phyloP scores from a whole-genome alignment of 2,113 vertebrate genomes.

The Triplophysa siluroides region DNA sequence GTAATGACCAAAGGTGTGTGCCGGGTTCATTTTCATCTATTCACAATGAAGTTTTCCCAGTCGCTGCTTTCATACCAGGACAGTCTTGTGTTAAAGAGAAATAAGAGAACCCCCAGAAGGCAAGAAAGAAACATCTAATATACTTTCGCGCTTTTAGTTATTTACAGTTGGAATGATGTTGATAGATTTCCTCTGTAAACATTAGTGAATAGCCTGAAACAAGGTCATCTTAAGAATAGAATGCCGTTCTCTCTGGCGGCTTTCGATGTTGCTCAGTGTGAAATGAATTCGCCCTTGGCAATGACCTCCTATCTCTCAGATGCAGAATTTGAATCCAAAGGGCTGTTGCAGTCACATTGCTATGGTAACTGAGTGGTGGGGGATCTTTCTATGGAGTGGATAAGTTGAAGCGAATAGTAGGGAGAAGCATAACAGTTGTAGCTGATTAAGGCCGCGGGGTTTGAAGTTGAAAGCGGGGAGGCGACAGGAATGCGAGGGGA shows the following conservation, averaged over 20 bases:
- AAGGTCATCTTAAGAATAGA: constrained; percentile 57
- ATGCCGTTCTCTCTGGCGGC: constrained; percentile 53
- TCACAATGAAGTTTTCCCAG: constrained; percentile 9
- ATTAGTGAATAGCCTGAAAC: constrained; percentile 59
- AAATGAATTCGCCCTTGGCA: constrained; percentile 60
- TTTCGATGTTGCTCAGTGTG: constrained; percentile 52
- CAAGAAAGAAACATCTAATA: constrained; percentile 17
- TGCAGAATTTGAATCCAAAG: constrained; percentile 58
- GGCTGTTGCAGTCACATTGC: constrained; percentile 58
- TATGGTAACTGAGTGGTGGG: constrained; percentile 60
- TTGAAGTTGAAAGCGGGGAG: constrained; percentile 48
- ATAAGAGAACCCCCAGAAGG: constrained; percentile 17
- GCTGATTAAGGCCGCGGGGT: constrained; percentile 54
- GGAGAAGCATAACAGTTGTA: constrained; percentile 53
- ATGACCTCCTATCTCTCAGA: constrained; percentile 60
- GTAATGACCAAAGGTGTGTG: constrained; percentile 81
- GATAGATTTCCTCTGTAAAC: constrained; percentile 57
- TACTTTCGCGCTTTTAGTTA: constrained; percentile 48
- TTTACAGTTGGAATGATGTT: constrained; percentile 58
- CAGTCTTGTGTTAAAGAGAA: constrained; percentile 12
- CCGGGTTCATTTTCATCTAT: constrained; percentile 22
- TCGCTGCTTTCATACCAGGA: background rate
- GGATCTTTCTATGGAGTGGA: constrained; percentile 54
- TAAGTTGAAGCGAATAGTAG: constrained; percentile 59
- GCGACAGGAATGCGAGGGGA: background rate